Evolutionary conservation across 1,140 invertebrate genomes (phyloP), one percentile per base, ranked within the genome.

Genomic region (Hestina assimilis): DNA sequence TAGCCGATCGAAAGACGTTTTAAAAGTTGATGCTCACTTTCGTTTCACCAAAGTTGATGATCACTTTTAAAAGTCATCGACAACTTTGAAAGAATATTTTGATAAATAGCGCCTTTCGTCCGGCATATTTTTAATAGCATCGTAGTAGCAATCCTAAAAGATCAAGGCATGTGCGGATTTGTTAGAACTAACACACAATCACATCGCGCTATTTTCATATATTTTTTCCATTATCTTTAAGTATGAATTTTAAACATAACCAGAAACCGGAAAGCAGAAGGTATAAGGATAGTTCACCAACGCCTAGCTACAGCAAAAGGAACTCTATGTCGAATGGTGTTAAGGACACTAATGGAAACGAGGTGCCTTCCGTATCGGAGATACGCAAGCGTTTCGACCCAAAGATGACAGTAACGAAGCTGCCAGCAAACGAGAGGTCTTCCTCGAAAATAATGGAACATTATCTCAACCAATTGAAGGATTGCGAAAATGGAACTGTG

Each of bases 261-360:
- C 79, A 88, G 82, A 87, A 75, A 79, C 74, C 81, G 3, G 83
- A 82, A 79, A 63, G 78, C 63, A 72, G 84, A 75, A 73, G 73
- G 54, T 83, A 81, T 66, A 87, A 86, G 65, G 79, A 84, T 48
- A 69, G 66, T 35, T 88, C 78, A 41, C 81, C 72, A 33, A 78
- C 70, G 52, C 74, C 73, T 8, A 65, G 71, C 57, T 80, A 79
- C 77, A 70, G 62, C 63, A 86, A 83, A 63, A 59, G 79, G 20
- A 73, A 67, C 59, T 85, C 82, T 1, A 73, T 83, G 69, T 55
- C 73, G 3, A 88, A 88, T 48, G 84, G 84, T 8, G 61, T 75
- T 0, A 84, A 81, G 33, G 91, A 91, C 69, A 89, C 80, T 48
- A 91, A 91, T 64, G 90, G 90, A 6, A 91, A 91, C 65, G 87